Percentiles rank a stretch among this genome's conserved stretches.
phyloP scores from a whole-genome alignment of 2,113 vertebrate genomes.

The human region DNA sequence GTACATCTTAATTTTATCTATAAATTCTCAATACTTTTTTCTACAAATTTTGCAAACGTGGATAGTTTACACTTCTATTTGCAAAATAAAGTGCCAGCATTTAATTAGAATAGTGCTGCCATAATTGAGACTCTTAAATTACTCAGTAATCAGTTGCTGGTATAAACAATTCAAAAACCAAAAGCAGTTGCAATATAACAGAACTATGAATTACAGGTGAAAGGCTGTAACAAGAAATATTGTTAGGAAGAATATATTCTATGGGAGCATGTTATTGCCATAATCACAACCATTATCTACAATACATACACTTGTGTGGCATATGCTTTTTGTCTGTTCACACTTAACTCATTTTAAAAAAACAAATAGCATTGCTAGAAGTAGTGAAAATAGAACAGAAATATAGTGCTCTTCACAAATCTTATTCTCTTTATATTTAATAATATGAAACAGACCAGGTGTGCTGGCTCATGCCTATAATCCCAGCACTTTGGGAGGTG shows the following conservation, averaged over 20 bases:
- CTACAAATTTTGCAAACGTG: constrained; percentile 14
- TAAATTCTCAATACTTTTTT: constrained; percentile 34
- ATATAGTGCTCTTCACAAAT: not conserved
- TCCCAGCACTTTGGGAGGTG: not conserved
- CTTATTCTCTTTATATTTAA: not conserved
- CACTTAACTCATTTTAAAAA: constrained; percentile 20
- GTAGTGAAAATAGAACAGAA: not conserved
- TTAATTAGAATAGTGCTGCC: constrained; percentile 44
- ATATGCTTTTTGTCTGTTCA: constrained; percentile 31
- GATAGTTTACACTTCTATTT: constrained; percentile 42
- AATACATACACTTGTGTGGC: not conserved
- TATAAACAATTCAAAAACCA: constrained; percentile 60
- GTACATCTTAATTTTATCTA: not conserved
- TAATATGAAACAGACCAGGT: not conserved
- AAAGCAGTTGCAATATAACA: not conserved
- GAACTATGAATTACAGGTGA: not conserved
- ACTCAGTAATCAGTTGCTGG: constrained; percentile 49
- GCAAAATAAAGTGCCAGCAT: constrained; percentile 38
- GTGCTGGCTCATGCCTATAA: not conserved
- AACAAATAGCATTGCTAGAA: not conserved
- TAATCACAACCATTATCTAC: constrained; percentile 27
- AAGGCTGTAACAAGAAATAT: not conserved
- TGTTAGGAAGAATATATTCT: constrained; percentile 16
- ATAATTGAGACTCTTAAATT: constrained; percentile 52
- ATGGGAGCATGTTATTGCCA: not conserved